These are phyloP conservation scores for Spisula subtruncata DNA, from an alignment of 2,888 invertebrate genomes.

Conservation along the genomic window DNA sequence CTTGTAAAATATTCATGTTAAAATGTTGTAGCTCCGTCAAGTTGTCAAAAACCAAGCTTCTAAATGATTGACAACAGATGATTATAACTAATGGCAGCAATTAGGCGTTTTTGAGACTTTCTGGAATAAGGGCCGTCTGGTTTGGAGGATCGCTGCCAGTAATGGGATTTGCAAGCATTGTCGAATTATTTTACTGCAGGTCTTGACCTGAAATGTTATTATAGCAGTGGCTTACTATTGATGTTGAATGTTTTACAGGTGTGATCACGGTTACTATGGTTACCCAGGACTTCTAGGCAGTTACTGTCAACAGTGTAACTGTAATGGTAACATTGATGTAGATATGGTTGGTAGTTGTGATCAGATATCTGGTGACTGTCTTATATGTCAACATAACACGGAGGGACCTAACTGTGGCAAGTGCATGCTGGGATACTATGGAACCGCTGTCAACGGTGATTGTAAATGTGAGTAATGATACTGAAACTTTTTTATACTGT, in stretches of 20 bases:
- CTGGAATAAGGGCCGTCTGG: too few species aligned
- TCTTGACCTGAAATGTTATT: too few species aligned
- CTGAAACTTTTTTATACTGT: too few species aligned
- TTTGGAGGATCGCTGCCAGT: too few species aligned
- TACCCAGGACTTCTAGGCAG: constrained; percentile 92
- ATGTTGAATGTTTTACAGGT: constrained; percentile 75
- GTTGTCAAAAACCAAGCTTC: too few species aligned
- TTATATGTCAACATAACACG: constrained; percentile 93
- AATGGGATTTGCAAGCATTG: too few species aligned
- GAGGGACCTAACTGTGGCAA: constrained; percentile 92
- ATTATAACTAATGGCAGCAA: too few species aligned
- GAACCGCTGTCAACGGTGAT: constrained; percentile 84
- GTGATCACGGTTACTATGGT: constrained; percentile 90
- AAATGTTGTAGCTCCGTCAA: too few species aligned
- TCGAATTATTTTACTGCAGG: too few species aligned
- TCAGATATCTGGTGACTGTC: constrained; percentile 94
- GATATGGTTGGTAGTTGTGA: constrained; percentile 91
- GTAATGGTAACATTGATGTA: constrained; percentile 92
- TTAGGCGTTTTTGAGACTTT: too few species aligned
- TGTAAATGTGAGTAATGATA: constrained; percentile 83
- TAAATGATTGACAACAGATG: too few species aligned
- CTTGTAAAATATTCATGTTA: too few species aligned
- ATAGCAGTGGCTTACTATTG: not conserved
- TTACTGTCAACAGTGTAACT: constrained; percentile 93
- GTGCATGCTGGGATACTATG: constrained; percentile 87